Percentiles rank a stretch among this genome's conserved stretches.
phyloP scores from a whole-genome alignment of 2,888 invertebrate species.

The Harmothoe impar region DNA sequence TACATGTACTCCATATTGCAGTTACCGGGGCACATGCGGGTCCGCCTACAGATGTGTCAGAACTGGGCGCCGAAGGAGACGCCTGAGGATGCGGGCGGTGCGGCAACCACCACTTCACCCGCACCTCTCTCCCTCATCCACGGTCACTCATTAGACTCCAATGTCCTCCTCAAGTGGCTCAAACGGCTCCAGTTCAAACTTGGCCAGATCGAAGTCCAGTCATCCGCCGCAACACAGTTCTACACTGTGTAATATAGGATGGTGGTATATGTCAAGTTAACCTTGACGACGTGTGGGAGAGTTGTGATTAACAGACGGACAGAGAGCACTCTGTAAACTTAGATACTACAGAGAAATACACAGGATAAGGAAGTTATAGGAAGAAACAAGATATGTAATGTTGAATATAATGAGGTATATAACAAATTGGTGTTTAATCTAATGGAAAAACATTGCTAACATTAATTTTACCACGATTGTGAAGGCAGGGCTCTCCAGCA shows the following conservation, averaged over 20 bases:
- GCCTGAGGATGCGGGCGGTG: slow-evolving; percentile 76
- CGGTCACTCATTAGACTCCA: slow-evolving; percentile 81
- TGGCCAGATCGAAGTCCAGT: slow-evolving; percentile 97
- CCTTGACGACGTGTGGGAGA: too few species aligned
- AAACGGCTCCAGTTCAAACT: slow-evolving; percentile 98
- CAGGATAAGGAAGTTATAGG: too few species aligned
- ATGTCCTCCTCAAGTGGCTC: slow-evolving; percentile 88
- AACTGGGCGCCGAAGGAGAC: slow-evolving; percentile 89
- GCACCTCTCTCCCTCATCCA: slow-evolving; percentile 54
- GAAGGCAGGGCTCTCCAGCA: too few species aligned
- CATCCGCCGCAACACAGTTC: slow-evolving; percentile 95
- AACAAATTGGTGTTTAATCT: too few species aligned
- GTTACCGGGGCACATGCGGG: slow-evolving; percentile 94
- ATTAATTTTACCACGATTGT: too few species aligned
- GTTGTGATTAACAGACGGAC: too few species aligned
- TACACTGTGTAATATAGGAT: slow-evolving; percentile 82
- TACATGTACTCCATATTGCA: slow-evolving; percentile 83
- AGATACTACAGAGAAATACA: too few species aligned
- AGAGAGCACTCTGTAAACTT: too few species aligned
- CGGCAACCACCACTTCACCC: slow-evolving; percentile 18
- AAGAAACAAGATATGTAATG: too few species aligned
- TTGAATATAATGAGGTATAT: too few species aligned
- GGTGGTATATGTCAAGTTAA: too few species aligned
- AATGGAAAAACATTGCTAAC: too few species aligned
- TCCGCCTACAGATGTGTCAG: slow-evolving; percentile 93